These are phyloP conservation scores for Iselma pallidipennis DNA, from an alignment of 2,888 invertebrate genomes.

Conservation along the genomic window DNA sequence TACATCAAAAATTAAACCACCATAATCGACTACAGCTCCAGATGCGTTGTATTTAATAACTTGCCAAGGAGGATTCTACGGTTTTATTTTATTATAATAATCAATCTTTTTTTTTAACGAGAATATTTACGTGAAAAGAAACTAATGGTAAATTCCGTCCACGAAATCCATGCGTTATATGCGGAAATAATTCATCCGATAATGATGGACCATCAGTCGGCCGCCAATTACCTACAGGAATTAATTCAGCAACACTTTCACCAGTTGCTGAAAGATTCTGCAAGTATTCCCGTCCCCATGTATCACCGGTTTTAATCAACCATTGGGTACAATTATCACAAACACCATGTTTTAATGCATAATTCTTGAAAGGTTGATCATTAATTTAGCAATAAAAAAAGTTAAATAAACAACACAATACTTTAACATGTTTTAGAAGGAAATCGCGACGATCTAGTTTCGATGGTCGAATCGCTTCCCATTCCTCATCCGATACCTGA, in stretches of 20 bases:
- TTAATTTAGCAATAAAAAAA: not conserved
- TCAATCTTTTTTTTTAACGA: not conserved
- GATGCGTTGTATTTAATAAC: slow-evolving; percentile 65
- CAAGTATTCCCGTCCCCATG: slow-evolving; percentile 59
- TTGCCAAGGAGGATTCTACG: slow-evolving; percentile 89
- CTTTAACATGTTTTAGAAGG: slow-evolving; percentile 70
- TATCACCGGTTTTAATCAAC: slow-evolving; percentile 61
- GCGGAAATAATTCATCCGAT: slow-evolving; percentile 76
- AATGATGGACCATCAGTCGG: slow-evolving; percentile 70
- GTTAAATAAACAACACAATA: slow-evolving; percentile 42
- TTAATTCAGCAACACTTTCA: slow-evolving; percentile 43
- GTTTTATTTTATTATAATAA: slow-evolving; percentile 18
- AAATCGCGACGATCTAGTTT: slow-evolving; percentile 68
- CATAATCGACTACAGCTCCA: slow-evolving; percentile 62
- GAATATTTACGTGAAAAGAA: slow-evolving; percentile 72
- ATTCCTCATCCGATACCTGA: slow-evolving; percentile 82
- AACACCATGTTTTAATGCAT: slow-evolving; percentile 46
- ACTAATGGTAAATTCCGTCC: slow-evolving; percentile 73
- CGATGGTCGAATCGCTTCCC: slow-evolving; percentile 76
- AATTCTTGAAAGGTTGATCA: slow-evolving; percentile 42
- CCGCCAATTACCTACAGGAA: slow-evolving; percentile 74
- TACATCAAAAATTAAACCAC: slow-evolving; percentile 80
- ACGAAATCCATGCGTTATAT: slow-evolving; percentile 77
- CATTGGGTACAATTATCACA: slow-evolving; percentile 64
- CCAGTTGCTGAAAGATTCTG: slow-evolving; percentile 5